phyloP scores from a whole-genome alignment of 2,113 vertebrate genomes.

The Erythrocercus mccallii region DNA sequence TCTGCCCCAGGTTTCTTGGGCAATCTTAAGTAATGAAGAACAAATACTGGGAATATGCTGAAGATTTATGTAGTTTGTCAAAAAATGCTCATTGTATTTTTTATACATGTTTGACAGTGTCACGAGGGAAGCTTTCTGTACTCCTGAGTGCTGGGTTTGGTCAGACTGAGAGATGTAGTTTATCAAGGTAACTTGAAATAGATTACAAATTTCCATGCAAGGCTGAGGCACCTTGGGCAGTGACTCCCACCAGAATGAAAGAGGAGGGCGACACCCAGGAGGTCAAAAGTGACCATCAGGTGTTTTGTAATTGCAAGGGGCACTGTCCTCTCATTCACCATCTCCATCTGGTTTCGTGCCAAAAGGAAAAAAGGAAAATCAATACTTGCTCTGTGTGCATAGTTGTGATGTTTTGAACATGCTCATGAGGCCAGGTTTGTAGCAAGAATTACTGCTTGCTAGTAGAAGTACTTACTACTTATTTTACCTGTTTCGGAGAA shows the following conservation, averaged over 20 bases:
- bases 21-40: not conserved
- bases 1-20: not conserved
- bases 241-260: not conserved
- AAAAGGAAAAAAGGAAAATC: not conserved
- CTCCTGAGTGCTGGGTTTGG: not conserved
- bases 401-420: not conserved
- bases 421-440: not conserved
- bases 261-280: not conserved
- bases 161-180: not conserved
- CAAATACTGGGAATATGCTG: not conserved
- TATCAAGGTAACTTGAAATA: not conserved
- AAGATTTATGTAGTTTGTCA: not conserved
- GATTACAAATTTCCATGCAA: not conserved
- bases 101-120: not conserved
- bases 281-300: not conserved
- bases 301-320: not conserved
- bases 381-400: fast-evolving
- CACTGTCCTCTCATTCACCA: not conserved
- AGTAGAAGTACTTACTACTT: not conserved
- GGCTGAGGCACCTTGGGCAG: not conserved
- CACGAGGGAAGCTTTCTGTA: not conserved
- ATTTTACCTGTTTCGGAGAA: not conserved
- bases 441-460: not conserved
- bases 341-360: not conserved
- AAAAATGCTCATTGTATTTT: not conserved